These are phyloP conservation scores for Sterna hirundo DNA, from an alignment of 2,113 vertebrate species.

Conservation along the genomic window DNA sequence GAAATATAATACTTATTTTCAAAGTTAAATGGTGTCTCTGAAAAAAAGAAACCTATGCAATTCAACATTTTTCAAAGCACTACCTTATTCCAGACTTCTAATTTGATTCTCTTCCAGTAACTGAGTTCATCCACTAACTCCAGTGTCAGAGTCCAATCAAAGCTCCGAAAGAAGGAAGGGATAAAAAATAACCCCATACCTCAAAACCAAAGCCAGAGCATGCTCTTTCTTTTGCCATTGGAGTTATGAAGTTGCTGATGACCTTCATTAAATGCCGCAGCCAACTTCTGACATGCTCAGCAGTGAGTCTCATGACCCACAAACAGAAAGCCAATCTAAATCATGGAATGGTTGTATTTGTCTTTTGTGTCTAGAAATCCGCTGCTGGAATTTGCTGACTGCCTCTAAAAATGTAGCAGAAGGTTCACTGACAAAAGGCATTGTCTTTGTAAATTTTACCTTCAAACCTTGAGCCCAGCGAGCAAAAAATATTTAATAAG, in stretches of 20 bases:
- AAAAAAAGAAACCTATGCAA: background rate
- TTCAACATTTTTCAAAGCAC: background rate
- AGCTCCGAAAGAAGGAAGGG: background rate
- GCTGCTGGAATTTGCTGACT: slow-evolving; percentile 42
- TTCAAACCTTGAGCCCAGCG: slow-evolving; percentile 6
- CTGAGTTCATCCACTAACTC: background rate
- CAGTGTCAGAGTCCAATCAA: background rate
- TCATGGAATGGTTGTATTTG: background rate
- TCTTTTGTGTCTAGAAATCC: slow-evolving; percentile 15
- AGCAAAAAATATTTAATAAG: background rate
- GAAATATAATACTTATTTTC: slow-evolving; percentile 32
- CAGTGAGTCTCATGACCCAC: slow-evolving; percentile 9
- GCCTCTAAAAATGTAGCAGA: slow-evolving; percentile 43
- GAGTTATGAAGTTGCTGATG: slow-evolving; percentile 15
- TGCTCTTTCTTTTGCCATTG: slow-evolving; percentile 5
- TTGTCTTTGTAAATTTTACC: slow-evolving; percentile 16
- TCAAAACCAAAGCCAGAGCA: background rate
- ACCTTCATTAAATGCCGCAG: slow-evolving; percentile 33
- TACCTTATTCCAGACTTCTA: background rate
- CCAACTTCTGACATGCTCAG: slow-evolving; percentile 12
- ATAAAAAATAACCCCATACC: accelerated
- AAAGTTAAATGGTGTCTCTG: background rate
- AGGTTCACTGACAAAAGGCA: background rate
- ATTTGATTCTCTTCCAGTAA: background rate
- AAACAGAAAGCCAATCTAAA: slow-evolving; percentile 15